Base-by-base conservation (phyloP, 2,113 vertebrate genomes). In the Thinocorus orbignyianus region DNA sequence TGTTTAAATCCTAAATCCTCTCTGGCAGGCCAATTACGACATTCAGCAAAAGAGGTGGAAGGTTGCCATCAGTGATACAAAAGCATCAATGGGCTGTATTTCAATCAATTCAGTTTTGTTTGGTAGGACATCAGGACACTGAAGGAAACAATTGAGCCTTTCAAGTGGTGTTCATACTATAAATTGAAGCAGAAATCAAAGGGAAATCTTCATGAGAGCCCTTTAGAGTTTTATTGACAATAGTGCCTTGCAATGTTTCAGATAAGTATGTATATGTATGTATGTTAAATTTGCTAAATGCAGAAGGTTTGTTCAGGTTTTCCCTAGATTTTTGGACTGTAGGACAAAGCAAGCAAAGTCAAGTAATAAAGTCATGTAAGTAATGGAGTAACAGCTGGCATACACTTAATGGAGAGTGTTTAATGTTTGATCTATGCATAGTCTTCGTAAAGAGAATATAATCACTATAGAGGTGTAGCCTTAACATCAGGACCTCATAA, bases 1-100 rank as follows among this genome's bases (percentile, higher is more conserved):
- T 97, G 98, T 97, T 98, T 97, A 98, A 97, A 97, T 94, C 94
- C 94, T 87, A 97, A 97, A 93, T 98, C 92, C 97, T 97, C 95
- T 97, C 88, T 97, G 95, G 96, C 97, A 97, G 93, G 87, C 95
- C 96, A 98, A 97, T 98, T 98, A 98, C 19, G 54, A 92, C 74
- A 83, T 98, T 97, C 97, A 97, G 91, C 83, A 91, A 87, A 97
- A 72, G 68, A 89, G 93, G 95, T 97, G 96, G 97, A 98, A 96
- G 92, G 96, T 97, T 98, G 97, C 98, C 97, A 97, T 97, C 91
- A 87, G 88, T 80, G 72, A 92, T 96, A 97, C 94, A 97, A 98
- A 98, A 97, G 96, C 96, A 97, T 97, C 96, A 93, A 71, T 74
- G 51, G 85, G 66, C 95, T 97, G 78, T 96, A 83, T 98, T 98